phyloP scores from a whole-genome alignment of 2,888 invertebrate genomes.

The Erebia epiphron region DNA sequence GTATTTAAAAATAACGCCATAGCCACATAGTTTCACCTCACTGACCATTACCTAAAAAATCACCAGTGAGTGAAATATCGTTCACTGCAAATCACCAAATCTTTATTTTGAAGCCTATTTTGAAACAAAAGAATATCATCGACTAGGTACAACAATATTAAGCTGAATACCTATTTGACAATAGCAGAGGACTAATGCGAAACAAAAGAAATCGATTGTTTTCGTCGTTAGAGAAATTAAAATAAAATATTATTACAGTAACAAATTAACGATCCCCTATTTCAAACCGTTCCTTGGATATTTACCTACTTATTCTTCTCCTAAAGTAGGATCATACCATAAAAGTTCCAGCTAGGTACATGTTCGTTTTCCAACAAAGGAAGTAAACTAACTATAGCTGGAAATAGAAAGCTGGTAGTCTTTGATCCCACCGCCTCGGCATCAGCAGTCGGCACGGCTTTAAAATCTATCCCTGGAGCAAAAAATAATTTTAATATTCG shows the following conservation, averaged over 20 bases:
- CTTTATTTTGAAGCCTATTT: too few relatives aligned
- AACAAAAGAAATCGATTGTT: too few relatives aligned
- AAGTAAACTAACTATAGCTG: neutral
- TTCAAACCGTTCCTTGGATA: neutral
- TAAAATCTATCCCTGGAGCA: slow-evolving; percentile 5
- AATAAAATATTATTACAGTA: neutral
- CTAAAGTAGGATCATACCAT: slow-evolving; percentile 8
- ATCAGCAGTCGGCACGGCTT: neutral
- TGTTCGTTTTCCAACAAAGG: slow-evolving; percentile 6
- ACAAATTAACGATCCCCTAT: neutral
- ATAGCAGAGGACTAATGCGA: too few relatives aligned
- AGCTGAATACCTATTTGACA: too few relatives aligned
- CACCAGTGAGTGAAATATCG: too few relatives aligned
- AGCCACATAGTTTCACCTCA: too few relatives aligned
- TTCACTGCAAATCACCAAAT: too few relatives aligned
- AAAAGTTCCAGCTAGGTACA: neutral
- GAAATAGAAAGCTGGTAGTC: slow-evolving; percentile 10
- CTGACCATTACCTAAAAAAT: too few relatives aligned
- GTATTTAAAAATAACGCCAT: too few relatives aligned
- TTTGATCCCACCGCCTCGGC: slow-evolving; percentile 11
- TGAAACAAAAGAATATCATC: too few relatives aligned
- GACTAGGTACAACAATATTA: too few relatives aligned
- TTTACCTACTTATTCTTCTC: neutral
- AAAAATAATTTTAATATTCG: slow-evolving; percentile 18
- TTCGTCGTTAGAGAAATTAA: neutral